Percentiles rank a stretch among this genome's conserved stretches.
phyloP scores from a whole-genome alignment of 1,140 invertebrate species.

The Panagrolaimus sp. region DNA sequence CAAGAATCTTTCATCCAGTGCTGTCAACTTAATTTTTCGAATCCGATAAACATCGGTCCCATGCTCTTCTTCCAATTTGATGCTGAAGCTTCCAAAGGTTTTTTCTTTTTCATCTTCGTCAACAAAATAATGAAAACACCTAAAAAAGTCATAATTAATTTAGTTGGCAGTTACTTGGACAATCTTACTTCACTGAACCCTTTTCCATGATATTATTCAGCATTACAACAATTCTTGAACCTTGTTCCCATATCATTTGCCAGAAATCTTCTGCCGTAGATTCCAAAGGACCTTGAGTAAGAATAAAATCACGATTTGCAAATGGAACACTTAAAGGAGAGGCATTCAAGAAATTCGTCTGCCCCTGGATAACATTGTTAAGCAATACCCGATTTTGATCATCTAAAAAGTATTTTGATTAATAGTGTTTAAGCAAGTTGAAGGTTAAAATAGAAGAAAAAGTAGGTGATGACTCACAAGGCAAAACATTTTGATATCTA shows the following conservation, averaged over 20 bases:
- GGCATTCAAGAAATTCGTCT: constrained; percentile 47
- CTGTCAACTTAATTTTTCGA: constrained; percentile 25
- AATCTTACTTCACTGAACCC: constrained; percentile 43
- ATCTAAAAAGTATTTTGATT: constrained; percentile 28
- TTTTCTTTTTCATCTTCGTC: constrained; percentile 23
- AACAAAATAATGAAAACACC: constrained; percentile 38
- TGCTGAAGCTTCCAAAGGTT: constrained; percentile 28
- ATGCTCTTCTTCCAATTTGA: constrained; percentile 30
- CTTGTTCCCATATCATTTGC: constrained; percentile 50
- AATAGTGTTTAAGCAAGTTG: not conserved
- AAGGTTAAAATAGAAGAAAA: constrained; percentile 16
- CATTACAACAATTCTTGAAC: constrained; percentile 42
- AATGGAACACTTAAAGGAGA: constrained; percentile 31
- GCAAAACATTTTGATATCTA: constrained; percentile 47
- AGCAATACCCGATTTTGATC: constrained; percentile 44
- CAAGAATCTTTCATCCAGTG: not conserved
- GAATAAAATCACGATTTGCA: constrained; percentile 42
- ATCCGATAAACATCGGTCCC: constrained; percentile 25
- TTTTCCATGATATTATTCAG: constrained; percentile 49
- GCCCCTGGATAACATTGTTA: not conserved
- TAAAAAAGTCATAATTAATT: constrained; percentile 18
- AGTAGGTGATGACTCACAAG: constrained; percentile 44
- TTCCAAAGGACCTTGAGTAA: constrained; percentile 44
- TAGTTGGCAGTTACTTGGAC: too few relatives aligned
- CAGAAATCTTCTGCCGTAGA: constrained; percentile 46